phyloP scores from a whole-genome alignment of 2,888 invertebrate species.

The Cephus runcator region DNA sequence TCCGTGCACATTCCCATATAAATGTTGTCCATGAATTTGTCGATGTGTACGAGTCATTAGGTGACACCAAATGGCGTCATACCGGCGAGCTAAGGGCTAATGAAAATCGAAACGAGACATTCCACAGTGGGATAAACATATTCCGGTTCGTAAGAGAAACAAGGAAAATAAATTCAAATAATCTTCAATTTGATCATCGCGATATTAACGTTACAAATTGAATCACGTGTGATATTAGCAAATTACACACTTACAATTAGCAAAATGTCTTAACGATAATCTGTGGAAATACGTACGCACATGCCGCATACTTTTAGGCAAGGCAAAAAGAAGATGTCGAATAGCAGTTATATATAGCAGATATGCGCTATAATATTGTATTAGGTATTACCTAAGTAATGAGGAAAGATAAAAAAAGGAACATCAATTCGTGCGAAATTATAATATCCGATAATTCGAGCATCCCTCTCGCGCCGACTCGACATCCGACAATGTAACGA shows the following conservation, averaged over 20 bases:
- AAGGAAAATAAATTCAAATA: background rate
- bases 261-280: slow-evolving; percentile 31
- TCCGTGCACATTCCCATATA: too few relatives aligned
- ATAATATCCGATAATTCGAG: background rate
- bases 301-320: slow-evolving; percentile 18
- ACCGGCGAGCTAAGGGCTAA: background rate
- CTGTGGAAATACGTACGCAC: slow-evolving; percentile 33
- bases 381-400: background rate
- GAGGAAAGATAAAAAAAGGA: background rate
- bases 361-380: too few relatives aligned
- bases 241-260: slow-evolving; percentile 38
- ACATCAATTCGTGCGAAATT: background rate
- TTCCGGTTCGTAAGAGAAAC: background rate
- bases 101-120: background rate
- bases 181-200: background rate
- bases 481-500: background rate
- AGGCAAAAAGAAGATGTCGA: background rate
- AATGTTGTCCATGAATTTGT: too few relatives aligned
- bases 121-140: background rate
- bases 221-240: slow-evolving; percentile 47
- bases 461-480: background rate
- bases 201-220: background rate
- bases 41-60: too few relatives aligned
- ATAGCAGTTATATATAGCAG: background rate
- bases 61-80: too few relatives aligned